Percentiles rank a stretch among this genome's conserved stretches.
These are phyloP conservation scores for Venustaconcha ellipsiformis DNA, from an alignment of 1,140 invertebrate species.

Conservation along the genomic window DNA sequence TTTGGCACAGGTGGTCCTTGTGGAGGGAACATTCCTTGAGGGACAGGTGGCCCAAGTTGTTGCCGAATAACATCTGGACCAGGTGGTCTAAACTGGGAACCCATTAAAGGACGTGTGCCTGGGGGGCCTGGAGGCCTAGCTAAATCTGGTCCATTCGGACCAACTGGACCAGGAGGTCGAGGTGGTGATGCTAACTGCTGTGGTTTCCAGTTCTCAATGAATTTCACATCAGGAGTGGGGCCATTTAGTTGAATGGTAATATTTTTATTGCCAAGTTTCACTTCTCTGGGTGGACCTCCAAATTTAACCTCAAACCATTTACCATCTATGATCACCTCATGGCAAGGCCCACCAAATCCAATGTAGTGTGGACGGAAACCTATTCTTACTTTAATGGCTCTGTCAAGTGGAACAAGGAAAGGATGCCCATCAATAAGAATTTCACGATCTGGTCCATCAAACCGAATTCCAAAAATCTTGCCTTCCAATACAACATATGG, in stretches of 20 bases:
- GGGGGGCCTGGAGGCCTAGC: too few species aligned
- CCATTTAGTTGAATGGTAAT: constrained; percentile 87
- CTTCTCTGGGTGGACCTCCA: constrained; percentile 56
- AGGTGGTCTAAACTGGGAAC: too few species aligned
- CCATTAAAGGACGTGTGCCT: too few species aligned
- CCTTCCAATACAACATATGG: constrained; percentile 82
- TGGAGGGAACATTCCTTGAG: constrained; percentile 4
- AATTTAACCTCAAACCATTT: constrained; percentile 69
- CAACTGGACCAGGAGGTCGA: too few species aligned
- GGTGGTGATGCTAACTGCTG: too few species aligned
- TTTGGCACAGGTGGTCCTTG: constrained; percentile 8
- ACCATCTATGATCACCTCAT: constrained; percentile 82
- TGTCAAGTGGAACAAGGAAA: constrained; percentile 83
- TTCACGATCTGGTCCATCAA: constrained; percentile 93
- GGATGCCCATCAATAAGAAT: constrained; percentile 84
- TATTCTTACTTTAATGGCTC: constrained; percentile 80
- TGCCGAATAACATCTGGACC: constrained; percentile 22
- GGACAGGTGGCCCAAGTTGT: constrained; percentile 13
- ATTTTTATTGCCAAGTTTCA: constrained; percentile 73
- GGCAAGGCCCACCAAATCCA: constrained; percentile 92
- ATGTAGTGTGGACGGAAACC: constrained; percentile 81
- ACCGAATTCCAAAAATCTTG: constrained; percentile 77
- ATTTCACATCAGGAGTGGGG: constrained; percentile 78
- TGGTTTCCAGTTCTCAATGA: constrained; percentile 61
- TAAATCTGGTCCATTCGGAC: too few species aligned